A percentile compares a stretch with the other conserved stretches of the same genome.
These are phyloP conservation scores for Rhagonycha fulva DNA, from an alignment of 2,888 invertebrate genomes.

Conservation along the genomic window DNA sequence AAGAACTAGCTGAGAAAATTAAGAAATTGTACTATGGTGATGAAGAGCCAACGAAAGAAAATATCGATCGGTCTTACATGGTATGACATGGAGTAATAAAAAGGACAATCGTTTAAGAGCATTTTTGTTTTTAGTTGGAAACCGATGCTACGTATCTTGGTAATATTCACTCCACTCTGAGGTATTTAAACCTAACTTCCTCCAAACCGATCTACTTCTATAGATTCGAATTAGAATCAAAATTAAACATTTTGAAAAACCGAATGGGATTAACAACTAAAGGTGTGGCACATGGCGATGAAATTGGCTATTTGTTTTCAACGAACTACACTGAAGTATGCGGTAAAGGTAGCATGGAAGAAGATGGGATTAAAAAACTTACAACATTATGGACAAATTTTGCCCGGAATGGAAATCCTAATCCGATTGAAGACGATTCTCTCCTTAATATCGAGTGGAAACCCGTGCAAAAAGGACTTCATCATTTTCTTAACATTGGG, in stretches of 20 bases:
- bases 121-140: slow-evolving; percentile 43
- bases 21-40: slow-evolving; percentile 34
- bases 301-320: slow-evolving; percentile 44
- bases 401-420: slow-evolving; percentile 36
- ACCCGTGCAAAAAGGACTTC: no score
- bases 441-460: no score
- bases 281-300: slow-evolving; percentile 43
- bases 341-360: slow-evolving; percentile 32
- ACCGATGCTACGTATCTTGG: slow-evolving; percentile 46
- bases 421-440: slow-evolving; percentile 10
- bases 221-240: slow-evolving; percentile 40
- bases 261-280: slow-evolving; percentile 26
- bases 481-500: no score
- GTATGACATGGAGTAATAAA: neutral
- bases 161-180: slow-evolving; percentile 37
- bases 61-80: slow-evolving; percentile 19
- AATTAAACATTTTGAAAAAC: slow-evolving; percentile 34
- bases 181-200: slow-evolving; percentile 37
- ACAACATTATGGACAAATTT: slow-evolving; percentile 44
- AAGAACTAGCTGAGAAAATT: slow-evolving; percentile 31
- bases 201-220: slow-evolving; percentile 44
- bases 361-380: slow-evolving; percentile 34
- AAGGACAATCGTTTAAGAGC: neutral
- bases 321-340: slow-evolving; percentile 28
- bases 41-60: slow-evolving; percentile 21